Percentiles rank a stretch among this genome's conserved stretches.
Conservation (phyloP, 2,888 invertebrate species). For the Helobdella robusta region DNA sequence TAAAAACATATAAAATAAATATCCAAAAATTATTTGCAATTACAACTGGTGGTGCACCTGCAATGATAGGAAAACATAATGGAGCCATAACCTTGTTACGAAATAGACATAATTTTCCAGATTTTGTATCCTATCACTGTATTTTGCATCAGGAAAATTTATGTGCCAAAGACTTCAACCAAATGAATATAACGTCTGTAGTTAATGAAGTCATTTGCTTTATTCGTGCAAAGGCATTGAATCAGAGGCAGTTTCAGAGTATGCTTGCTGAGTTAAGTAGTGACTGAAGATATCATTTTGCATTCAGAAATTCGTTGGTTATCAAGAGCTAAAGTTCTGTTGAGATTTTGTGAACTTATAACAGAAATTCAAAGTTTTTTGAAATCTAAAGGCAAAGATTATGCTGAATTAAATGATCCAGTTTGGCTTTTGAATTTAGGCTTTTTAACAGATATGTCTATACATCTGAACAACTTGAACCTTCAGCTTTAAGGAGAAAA, state of each 20-base stretch:
- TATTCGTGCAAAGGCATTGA: background rate
- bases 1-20: too few relatives aligned
- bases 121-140: background rate
- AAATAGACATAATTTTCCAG: background rate
- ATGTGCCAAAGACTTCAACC: background rate
- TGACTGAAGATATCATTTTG: background rate
- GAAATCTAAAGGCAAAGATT: background rate
- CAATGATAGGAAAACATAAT: background rate
- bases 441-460: background rate
- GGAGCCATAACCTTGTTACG: background rate
- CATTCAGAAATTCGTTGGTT: background rate
- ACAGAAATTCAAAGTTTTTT: background rate
- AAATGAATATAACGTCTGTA: background rate
- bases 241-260: background rate
- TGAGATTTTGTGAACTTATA: background rate
- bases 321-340: background rate
- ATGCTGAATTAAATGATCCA: background rate
- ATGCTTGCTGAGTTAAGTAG: background rate
- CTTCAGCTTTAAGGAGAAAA: slow-evolving; percentile 3
- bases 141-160: background rate
- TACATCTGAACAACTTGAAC: background rate
- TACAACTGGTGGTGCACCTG: background rate
- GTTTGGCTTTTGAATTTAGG: background rate
- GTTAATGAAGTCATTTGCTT: slow-evolving; percentile 2
- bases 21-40: too few relatives aligned